phyloP scores from a whole-genome alignment of 1,140 invertebrate genomes.

The Macrosteles quadrilineatus region DNA sequence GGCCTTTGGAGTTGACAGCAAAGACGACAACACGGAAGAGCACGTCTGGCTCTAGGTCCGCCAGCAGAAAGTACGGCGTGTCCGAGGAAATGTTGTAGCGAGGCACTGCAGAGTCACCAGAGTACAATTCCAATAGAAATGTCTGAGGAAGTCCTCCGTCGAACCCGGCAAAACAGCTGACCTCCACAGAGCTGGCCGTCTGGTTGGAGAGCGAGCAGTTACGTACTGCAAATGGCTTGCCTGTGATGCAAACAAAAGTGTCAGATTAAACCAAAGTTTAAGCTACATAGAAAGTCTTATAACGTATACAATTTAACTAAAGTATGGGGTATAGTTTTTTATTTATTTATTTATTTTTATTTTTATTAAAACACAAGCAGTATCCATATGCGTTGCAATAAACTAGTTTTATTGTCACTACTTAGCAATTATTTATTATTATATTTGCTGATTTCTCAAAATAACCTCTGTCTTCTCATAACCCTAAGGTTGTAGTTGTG shows the following conservation, averaged over 20 bases:
- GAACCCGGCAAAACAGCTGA: slow-evolving; percentile 73
- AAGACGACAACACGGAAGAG: slow-evolving; percentile 72
- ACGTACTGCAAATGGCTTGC: slow-evolving; percentile 70
- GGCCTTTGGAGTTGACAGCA: slow-evolving; percentile 77
- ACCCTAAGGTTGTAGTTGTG: no score
- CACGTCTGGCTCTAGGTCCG: slow-evolving; percentile 71
- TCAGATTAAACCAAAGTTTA: background rate
- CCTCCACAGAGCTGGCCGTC: slow-evolving; percentile 71
- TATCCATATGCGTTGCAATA: no score
- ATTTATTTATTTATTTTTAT: no score
- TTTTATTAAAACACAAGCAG: no score
- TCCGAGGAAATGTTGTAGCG: slow-evolving; percentile 65
- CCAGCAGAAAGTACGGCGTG: slow-evolving; percentile 67
- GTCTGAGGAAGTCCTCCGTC: slow-evolving; percentile 82
- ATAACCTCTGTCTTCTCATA: no score
- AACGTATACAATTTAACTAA: no score
- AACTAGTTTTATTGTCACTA: no score
- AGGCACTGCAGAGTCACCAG: slow-evolving; percentile 55
- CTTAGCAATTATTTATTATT: no score
- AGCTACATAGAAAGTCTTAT: background rate
- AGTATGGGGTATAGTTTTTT: no score
- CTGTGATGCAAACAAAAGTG: slow-evolving; percentile 51
- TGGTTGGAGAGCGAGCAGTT: slow-evolving; percentile 76
- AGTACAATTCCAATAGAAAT: slow-evolving; percentile 77
- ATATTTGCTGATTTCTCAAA: no score